These are phyloP conservation scores for Autographa gamma DNA, from an alignment of 2,888 invertebrate species.

Conservation along the genomic window DNA sequence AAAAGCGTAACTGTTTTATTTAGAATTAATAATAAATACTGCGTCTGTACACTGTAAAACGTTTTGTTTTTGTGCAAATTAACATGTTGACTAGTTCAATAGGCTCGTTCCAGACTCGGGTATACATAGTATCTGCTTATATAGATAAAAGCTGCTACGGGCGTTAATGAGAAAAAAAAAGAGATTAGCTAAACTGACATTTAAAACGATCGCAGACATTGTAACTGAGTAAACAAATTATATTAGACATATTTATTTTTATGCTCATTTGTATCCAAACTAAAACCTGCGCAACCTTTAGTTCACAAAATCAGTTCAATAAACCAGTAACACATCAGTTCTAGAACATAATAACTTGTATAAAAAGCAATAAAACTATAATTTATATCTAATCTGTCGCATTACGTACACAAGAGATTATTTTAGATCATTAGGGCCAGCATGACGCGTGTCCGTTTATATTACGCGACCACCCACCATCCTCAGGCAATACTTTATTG, in stretches of 20 bases:
- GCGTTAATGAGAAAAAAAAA: conserved; percentile 68
- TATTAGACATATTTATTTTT: background rate
- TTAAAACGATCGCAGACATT: too few relatives aligned
- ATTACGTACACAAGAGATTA: conserved; percentile 26
- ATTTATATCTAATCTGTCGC: background rate
- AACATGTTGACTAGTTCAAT: conserved; percentile 36
- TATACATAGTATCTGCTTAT: conserved; percentile 39
- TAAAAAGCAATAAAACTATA: background rate
- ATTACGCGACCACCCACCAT: conserved; percentile 54
- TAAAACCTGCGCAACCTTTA: too few relatives aligned
- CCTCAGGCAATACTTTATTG: conserved; percentile 73
- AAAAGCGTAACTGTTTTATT: too few relatives aligned
- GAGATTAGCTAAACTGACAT: conserved; percentile 61
- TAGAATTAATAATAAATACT: too few relatives aligned
- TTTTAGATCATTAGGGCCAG: conserved; percentile 35
- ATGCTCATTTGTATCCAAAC: background rate
- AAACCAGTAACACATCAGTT: background rate
- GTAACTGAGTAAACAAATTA: background rate
- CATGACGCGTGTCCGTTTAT: conserved; percentile 62
- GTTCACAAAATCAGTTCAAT: too few relatives aligned
- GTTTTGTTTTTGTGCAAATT: conserved; percentile 11
- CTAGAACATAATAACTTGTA: background rate
- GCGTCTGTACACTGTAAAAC: too few relatives aligned
- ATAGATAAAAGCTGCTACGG: conserved; percentile 61
- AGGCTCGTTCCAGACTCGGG: conserved; percentile 33